These are phyloP conservation scores for Drosophila navojoa DNA, from an alignment of 1,140 invertebrate genomes.

Conservation along the genomic window DNA sequence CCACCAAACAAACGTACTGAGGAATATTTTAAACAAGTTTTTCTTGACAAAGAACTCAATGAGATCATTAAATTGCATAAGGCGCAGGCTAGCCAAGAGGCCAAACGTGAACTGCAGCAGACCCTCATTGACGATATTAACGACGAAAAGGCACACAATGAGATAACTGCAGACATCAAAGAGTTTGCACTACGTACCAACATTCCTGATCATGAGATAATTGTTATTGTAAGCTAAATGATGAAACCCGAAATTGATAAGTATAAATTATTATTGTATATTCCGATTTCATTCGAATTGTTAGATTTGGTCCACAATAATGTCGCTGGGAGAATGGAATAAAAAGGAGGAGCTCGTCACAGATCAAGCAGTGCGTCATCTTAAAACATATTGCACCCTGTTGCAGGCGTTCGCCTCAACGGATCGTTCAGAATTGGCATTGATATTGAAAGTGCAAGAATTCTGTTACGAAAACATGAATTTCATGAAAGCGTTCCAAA, in stretches of 20 bases:
- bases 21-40: constrained; percentile 93
- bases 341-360: constrained; percentile 98
- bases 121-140: constrained; percentile 91
- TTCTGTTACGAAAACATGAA: constrained; percentile 99
- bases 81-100: constrained; percentile 93
- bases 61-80: constrained; percentile 96
- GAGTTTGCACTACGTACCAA: constrained; percentile 92
- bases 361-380: constrained; percentile 96
- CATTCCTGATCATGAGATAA: constrained; percentile 95
- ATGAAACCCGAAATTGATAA: not conserved
- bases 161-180: constrained; percentile 92
- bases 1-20: constrained; percentile 96
- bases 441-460: constrained; percentile 96
- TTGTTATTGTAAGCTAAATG: constrained; percentile 87
- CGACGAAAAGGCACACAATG: constrained; percentile 91
- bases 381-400: constrained; percentile 92
- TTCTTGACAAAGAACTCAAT: constrained; percentile 92
- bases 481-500: constrained; percentile 99
- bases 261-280: not conserved
- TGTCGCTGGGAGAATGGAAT: constrained; percentile 98
- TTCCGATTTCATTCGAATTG: not conserved
- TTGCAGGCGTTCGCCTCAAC: constrained; percentile 93
- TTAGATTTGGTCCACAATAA: constrained; percentile 96
- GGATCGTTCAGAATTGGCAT: constrained; percentile 92
- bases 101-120: constrained; percentile 91